Evolutionary conservation across 2,797 vertebrate species (phyloP), one percentile per base, ranked within the genome.

Genomic region (Malacoraja senta): DNA sequence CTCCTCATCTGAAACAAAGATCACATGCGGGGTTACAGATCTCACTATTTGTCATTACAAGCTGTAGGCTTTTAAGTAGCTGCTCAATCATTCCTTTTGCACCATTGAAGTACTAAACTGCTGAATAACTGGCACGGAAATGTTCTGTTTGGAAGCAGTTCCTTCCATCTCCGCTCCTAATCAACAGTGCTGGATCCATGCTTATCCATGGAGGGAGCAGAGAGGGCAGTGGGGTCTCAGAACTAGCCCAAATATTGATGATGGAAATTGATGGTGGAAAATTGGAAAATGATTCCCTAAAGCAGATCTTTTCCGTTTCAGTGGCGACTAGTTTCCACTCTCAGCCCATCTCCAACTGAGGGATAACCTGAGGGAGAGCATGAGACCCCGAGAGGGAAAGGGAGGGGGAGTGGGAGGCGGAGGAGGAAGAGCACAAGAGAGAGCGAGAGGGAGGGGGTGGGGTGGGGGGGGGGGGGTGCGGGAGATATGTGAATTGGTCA

Each of bases 1-100:
- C 71, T 92, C 90, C 17, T 74, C 90, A 76, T 17, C 90, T 92
- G 76, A 92, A 92, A 74, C 71, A 58, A 76, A 6, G 38, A 76
- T 76, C 3, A 17, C 17, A 44, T 26, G 44, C 9, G 76, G 74
- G 29, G 44, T 10, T 53, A 76, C 71, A 10, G 15, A 68, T 35
- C 35, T 88, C 63, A 68, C 8, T 32, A 8, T 86, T 13, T 19
- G 12, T 15, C 83, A 86, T 15, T 65, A 63, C 44, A 58, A 8
- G 9, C 38, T 83, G 21, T 80, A 80, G 35, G 44, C 44, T 80
- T 44, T 38, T 8, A 24, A 53, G 1, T 1, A 35, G 35, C 9
- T 17, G 24, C 19, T 44, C 21, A 53, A 21, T 26, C 38, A 58
- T 83, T 83, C 80, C 10, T 24, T 83, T 9, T 29, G 38, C 21